Evolutionary conservation across 2,888 invertebrate genomes (phyloP).

Genomic region (Chironomus tentans): DNA sequence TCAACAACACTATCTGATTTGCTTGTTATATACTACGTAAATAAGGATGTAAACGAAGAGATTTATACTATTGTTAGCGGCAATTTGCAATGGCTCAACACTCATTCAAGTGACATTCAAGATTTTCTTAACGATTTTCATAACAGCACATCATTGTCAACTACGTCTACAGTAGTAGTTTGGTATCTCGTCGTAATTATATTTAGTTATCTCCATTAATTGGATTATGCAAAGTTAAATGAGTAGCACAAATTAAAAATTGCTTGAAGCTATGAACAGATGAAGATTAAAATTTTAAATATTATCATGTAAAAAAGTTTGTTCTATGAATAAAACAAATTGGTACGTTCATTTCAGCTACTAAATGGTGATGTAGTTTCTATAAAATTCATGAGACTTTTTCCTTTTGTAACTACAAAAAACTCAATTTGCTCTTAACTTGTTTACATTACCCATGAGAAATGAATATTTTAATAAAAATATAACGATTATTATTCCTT

Average conservation of each 20-base stretch:
- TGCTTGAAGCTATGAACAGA: background rate
- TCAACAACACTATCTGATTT: background rate
- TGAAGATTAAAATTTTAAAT: background rate
- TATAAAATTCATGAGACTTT: too few relatives aligned
- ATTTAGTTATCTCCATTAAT: conserved; percentile 5
- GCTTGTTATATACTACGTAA: conserved; percentile 7
- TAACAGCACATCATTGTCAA: background rate
- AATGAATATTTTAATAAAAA: too few relatives aligned
- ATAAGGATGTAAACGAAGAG: background rate
- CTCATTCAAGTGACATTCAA: conserved; percentile 5
- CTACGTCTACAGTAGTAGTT: background rate
- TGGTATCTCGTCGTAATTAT: background rate
- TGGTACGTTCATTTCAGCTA: too few relatives aligned
- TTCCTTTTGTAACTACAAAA: too few relatives aligned
- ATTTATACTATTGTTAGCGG: background rate
- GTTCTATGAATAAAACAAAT: too few relatives aligned
- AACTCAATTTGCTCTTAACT: too few relatives aligned
- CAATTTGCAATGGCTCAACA: background rate
- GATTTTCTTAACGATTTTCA: conserved; percentile 20
- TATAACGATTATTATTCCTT: too few relatives aligned
- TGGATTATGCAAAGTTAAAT: conserved; percentile 12
- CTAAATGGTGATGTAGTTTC: too few relatives aligned
- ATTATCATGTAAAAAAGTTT: background rate
- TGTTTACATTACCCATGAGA: too few relatives aligned
- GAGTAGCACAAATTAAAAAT: conserved; percentile 7